Evolutionary conservation across 1,140 invertebrate species (phyloP).

Genomic region (Brachionus rotundiformis): DNA sequence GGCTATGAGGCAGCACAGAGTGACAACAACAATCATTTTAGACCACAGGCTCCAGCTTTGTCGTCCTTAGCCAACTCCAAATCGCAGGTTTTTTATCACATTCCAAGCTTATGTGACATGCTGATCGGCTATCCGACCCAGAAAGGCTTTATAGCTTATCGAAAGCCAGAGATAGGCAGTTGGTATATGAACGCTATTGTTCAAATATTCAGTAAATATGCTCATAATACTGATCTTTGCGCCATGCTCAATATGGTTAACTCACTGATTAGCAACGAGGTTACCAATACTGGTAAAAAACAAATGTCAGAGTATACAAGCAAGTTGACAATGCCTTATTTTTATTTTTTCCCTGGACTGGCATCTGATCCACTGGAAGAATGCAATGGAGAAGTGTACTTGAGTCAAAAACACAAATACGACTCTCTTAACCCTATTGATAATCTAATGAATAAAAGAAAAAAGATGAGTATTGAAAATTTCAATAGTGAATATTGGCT

Average conservation of each 20-base stretch:
- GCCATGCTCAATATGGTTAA: conserved; percentile 52
- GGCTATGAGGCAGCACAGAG: background rate
- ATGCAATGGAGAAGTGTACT: background rate
- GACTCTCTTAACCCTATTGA: conserved; percentile 15
- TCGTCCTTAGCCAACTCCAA: background rate
- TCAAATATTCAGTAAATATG: conserved; percentile 38
- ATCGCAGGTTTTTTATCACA: background rate
- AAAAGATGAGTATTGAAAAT: background rate
- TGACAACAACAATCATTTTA: conserved; percentile 28
- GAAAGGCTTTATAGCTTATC: conserved; percentile 52
- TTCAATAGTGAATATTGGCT: conserved; percentile 10
- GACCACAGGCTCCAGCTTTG: background rate
- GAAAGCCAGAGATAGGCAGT: conserved; percentile 51
- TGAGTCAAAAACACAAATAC: conserved; percentile 20
- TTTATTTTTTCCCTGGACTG: conserved; percentile 51
- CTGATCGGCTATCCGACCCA: conserved; percentile 51
- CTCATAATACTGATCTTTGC: conserved; percentile 51
- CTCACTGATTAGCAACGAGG: conserved; percentile 20
- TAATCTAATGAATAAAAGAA: conserved; percentile 23
- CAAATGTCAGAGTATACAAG: conserved; percentile 50
- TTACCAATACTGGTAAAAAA: conserved; percentile 51
- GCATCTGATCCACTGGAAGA: conserved; percentile 12
- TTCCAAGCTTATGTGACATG: conserved; percentile 49
- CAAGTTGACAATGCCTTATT: conserved; percentile 37
- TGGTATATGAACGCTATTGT: conserved; percentile 52